A percentile compares a stretch with the other conserved stretches of the same genome.
These are phyloP conservation scores for Corythornis madagascariensis DNA, from an alignment of 2,113 vertebrate genomes.

Conservation along the genomic window DNA sequence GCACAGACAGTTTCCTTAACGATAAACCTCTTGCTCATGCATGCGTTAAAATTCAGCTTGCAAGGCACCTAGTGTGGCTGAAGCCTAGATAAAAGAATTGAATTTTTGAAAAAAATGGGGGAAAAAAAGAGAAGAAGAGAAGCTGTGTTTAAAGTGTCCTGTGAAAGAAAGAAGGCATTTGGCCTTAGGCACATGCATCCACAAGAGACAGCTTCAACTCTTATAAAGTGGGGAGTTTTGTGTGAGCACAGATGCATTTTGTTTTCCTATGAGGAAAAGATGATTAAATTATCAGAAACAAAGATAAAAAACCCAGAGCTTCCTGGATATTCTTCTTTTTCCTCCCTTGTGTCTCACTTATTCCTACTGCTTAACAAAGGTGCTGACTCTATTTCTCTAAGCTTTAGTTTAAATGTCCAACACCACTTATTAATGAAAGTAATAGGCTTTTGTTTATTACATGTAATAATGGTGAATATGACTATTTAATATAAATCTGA, in stretches of 20 bases:
- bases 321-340: slow-evolving; percentile 65
- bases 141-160: slow-evolving; percentile 54
- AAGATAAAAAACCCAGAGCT: slow-evolving; percentile 62
- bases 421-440: slow-evolving; percentile 78
- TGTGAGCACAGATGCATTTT: slow-evolving; percentile 83
- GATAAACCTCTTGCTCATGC: slow-evolving; percentile 20
- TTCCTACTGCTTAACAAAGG: slow-evolving; percentile 71
- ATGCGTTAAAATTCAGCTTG: slow-evolving; percentile 66
- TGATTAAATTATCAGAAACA: slow-evolving; percentile 87
- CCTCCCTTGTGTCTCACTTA: slow-evolving; percentile 59
- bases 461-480: slow-evolving; percentile 83
- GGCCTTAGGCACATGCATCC: slow-evolving; percentile 74
- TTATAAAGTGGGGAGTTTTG: slow-evolving; percentile 79
- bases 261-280: slow-evolving; percentile 79
- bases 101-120: slow-evolving; percentile 33
- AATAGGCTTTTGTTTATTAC: slow-evolving; percentile 82
- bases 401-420: slow-evolving; percentile 82
- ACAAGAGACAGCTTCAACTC: slow-evolving; percentile 69
- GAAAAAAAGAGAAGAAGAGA: not conserved
- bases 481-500: slow-evolving; percentile 89
- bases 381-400: slow-evolving; percentile 66
- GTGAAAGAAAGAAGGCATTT: slow-evolving; percentile 71
- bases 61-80: slow-evolving; percentile 24
- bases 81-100: slow-evolving; percentile 61
- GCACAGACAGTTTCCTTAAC: not conserved